These are phyloP conservation scores for Lagopus muta DNA, from an alignment of 2,113 vertebrate genomes.

Conservation along the genomic window DNA sequence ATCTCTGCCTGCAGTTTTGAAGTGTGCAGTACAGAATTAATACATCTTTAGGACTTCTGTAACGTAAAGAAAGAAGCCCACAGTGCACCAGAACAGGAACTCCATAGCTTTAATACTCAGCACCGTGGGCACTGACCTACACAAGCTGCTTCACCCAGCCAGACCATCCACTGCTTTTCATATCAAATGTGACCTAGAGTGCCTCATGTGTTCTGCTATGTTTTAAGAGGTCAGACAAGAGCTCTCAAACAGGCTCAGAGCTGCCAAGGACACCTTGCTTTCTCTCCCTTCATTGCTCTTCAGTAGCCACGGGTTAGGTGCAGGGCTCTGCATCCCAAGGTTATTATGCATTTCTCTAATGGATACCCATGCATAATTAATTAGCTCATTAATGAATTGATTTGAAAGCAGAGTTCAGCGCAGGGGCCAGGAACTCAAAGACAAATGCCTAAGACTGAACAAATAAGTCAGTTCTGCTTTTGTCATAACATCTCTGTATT, in stretches of 20 bases:
- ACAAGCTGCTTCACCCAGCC: background rate
- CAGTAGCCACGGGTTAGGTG: background rate
- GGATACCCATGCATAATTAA: constrained; percentile 46
- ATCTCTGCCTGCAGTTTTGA: background rate
- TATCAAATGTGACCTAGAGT: background rate
- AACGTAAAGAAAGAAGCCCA: background rate
- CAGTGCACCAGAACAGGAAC: background rate
- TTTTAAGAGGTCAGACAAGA: background rate
- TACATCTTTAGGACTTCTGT: background rate
- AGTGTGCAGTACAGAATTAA: background rate
- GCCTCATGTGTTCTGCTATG: accelerated
- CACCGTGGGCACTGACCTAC: background rate
- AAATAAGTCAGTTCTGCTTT: constrained; percentile 21
- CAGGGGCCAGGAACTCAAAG: constrained; percentile 21
- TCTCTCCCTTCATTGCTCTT: background rate
- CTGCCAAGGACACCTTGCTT: background rate
- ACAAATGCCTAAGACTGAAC: background rate
- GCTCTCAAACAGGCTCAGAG: background rate
- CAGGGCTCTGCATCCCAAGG: constrained; percentile 2
- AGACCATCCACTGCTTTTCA: background rate
- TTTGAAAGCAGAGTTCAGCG: constrained; percentile 20
- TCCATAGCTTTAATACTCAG: background rate
- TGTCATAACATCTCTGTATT: background rate
- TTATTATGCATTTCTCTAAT: constrained; percentile 30
- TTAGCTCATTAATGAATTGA: constrained; percentile 48